These are phyloP conservation scores for Bombus pascuorum DNA, from an alignment of 1,140 invertebrate species.

Conservation along the genomic window DNA sequence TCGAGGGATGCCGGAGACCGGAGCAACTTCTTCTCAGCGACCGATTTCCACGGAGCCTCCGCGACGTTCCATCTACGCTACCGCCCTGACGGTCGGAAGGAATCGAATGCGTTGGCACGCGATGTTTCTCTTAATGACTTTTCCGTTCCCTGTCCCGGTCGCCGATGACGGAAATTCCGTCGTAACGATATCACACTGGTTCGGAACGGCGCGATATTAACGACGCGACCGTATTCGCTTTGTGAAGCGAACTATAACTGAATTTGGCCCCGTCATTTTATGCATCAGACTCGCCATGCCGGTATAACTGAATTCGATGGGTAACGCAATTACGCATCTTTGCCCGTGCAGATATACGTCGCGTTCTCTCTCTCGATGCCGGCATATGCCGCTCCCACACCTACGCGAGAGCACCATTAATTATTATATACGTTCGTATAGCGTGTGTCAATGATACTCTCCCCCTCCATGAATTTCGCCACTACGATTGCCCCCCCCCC, in stretches of 20 bases:
- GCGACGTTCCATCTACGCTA: not conserved
- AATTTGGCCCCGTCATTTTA: conserved; percentile 73
- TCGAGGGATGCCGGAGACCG: not conserved
- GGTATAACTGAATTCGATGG: conserved; percentile 72
- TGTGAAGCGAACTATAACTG: conserved; percentile 73
- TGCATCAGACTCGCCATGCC: conserved; percentile 72
- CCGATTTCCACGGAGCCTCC: not conserved
- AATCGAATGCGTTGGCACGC: not conserved
- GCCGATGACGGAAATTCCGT: conserved; percentile 61
- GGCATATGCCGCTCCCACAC: conserved; percentile 48
- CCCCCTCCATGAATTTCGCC: not conserved
- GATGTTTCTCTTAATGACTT: conserved; percentile 54
- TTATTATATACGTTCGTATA: conserved; percentile 62
- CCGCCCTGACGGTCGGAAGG: not conserved
- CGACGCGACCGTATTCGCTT: conserved; percentile 70
- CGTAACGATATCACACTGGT: conserved; percentile 69
- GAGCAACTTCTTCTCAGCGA: not conserved
- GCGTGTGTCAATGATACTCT: conserved; percentile 63
- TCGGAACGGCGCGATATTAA: conserved; percentile 69
- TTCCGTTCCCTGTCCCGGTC: not conserved
- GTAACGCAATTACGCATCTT: conserved; percentile 73
- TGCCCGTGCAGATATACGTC: conserved; percentile 67
- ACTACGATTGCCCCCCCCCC: not conserved
- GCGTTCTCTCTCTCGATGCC: conserved; percentile 27
- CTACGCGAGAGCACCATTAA: conserved; percentile 64